These are phyloP conservation scores for Uloborus plumipes DNA, from an alignment of 2,888 invertebrate species.

Conservation along the genomic window DNA sequence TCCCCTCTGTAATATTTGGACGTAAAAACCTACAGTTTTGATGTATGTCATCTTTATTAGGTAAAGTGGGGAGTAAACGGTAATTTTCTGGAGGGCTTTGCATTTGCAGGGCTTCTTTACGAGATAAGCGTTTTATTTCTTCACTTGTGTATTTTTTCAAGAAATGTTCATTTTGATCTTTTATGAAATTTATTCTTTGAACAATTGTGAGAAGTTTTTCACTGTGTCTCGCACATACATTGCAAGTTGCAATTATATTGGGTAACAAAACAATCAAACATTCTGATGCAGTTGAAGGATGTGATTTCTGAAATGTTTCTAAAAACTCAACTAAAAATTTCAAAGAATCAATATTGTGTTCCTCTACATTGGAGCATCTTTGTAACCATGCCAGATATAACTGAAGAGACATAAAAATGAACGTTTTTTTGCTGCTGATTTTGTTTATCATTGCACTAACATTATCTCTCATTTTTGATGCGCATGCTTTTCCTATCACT, in stretches of 20 bases:
- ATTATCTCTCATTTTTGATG: neutral
- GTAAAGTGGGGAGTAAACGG: constrained; percentile 44
- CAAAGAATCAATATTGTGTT: constrained; percentile 37
- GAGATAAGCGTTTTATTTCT: constrained; percentile 16
- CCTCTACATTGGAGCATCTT: neutral
- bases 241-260: constrained; percentile 12
- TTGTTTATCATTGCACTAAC: constrained; percentile 18
- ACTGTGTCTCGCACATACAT: neutral
- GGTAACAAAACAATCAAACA: constrained; percentile 32
- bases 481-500: constrained; percentile 29
- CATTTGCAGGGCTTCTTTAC: constrained; percentile 37
- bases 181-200: constrained; percentile 27
- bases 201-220: neutral
- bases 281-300: constrained; percentile 41
- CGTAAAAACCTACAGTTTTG: constrained; percentile 72
- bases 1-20: constrained; percentile 77
- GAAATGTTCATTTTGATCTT: constrained; percentile 30
- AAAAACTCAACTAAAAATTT: constrained; percentile 33
- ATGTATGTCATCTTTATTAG: constrained; percentile 41
- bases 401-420: constrained; percentile 14
- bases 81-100: constrained; percentile 50
- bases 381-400: constrained; percentile 39
- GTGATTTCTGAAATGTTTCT: constrained; percentile 16
- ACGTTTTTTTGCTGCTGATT: neutral
- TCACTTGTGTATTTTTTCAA: neutral